Evolutionary conservation across 2,888 invertebrate genomes (phyloP), one percentile per base, ranked within the genome.

Genomic region (Mactromeris polynyma): DNA sequence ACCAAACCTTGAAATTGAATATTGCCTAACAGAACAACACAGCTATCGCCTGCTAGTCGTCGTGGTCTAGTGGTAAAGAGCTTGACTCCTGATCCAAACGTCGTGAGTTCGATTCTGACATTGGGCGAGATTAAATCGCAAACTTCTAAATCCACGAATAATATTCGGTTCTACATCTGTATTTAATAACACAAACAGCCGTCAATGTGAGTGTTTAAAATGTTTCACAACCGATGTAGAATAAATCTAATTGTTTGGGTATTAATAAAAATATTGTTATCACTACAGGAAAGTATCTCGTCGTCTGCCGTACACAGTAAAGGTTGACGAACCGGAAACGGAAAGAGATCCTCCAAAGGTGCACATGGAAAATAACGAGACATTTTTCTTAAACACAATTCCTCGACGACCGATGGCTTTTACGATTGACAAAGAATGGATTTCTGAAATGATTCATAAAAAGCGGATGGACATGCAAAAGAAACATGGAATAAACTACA

Each of bases 371-470:
- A 95, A 95, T 90, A 94, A 91, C 79, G 96, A 96, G 58, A 96
- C 96, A n/a, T 96, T 96, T 92, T 96, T 96, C 95, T 93, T 93
- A 86, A 96, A 96, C 92, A 96, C 96, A 17, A 96, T 96, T 78
- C 96, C 96, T 0, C 90, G 94, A 6, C 92, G 94, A 33, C 95
- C 94, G 2, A 87, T 94, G 91, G 94, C 95, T 7, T 96, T 95
- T 90, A 92, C 94, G 36, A 95, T 96, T 19, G 93, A 96, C 89
- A 94, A 95, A 83, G 96, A 96, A 54, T 96, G 96, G 96, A 94
- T 95, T 51, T 96, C 96, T 0, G 96, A 96, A 91, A 92, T 94
- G 0, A 94, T 96, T 40, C 95, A 95, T 81, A 95, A 96, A n/a
- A 96, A 96, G 89, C 92, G 96, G 6, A 93, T 96, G 91, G 94